These are phyloP conservation scores for Troides oblongomaculatus DNA, from an alignment of 2,888 invertebrate genomes.

Conservation along the genomic window DNA sequence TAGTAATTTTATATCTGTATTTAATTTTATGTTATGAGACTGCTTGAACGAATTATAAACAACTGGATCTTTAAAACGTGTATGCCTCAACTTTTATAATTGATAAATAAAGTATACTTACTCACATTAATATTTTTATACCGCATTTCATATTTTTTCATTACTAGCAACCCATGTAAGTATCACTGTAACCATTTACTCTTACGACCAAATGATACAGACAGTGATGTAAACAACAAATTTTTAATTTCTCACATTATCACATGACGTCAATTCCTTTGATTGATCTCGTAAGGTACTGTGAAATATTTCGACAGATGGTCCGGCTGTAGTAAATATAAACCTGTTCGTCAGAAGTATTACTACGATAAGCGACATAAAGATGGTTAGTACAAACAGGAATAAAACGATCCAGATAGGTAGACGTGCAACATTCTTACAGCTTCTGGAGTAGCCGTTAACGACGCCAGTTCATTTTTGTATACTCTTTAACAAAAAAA, in stretches of 20 bases:
- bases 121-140: not conserved
- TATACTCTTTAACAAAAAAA: no score
- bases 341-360: conserved; percentile 99
- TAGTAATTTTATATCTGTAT: no score
- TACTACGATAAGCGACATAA: conserved; percentile 98
- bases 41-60: not conserved
- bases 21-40: no score
- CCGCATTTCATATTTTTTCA: not conserved
- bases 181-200: not conserved
- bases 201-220: not conserved
- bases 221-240: not conserved
- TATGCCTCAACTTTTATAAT: conserved; percentile 15
- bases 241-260: conserved; percentile 8
- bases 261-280: not conserved
- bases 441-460: conserved; percentile 26
- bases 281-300: conserved; percentile 33
- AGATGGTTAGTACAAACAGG: conserved; percentile 92
- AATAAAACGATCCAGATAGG: conserved; percentile 30
- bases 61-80: not conserved
- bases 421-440: conserved; percentile 26
- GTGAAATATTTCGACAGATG: conserved; percentile 83
- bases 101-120: not conserved
- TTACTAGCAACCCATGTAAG: conserved; percentile 1
- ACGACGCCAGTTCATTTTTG: conserved; percentile 25
- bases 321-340: conserved; percentile 97